Base-by-base conservation (phyloP, 2,797 vertebrate genomes). In the Arremon aurantiirostris region DNA sequence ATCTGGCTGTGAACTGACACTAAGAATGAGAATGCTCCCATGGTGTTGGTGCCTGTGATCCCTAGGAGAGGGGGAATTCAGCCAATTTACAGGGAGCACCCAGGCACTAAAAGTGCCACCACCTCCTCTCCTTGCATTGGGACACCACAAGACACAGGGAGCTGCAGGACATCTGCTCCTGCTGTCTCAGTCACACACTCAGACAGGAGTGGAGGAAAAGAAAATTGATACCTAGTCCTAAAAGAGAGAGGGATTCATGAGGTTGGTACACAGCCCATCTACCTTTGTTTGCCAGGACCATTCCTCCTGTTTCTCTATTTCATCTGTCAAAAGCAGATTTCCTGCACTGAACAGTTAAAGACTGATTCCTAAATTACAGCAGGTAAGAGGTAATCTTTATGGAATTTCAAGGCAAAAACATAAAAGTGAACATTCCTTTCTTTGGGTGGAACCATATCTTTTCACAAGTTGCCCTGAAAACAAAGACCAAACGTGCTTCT, bases 311-410 rank as follows among this genome's bases (percentile, higher is more conserved):
- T 57, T 84, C 60, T 72, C 55, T 24, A 9, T 41, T 83, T 94
- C 73, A 90, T 52, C 85, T 86, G 24, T 47, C 9, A 11, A 47
- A 90, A 95, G 60, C 71, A 81, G 55, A 89, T 70, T 70, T 95
- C 61, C 73, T 28, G n/a, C 50, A 75, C 3, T 86, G 46, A 92
- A 78, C 39, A 79, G 79, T 44, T 82, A 61, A 82, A 80, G 52
- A 86, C 2, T 82, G 65, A 72, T 72, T 86, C 57, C 16, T 66
- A 89, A 92, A 86, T 20, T 42, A 68, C 12, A 16, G 13, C 35
- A 90, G 72, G 35, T 82, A 71, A 65, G 55, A 39, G 23, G 41
- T n/a, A 89, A 86, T 68, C 37, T 75, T 57, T 8, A 75, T 32
- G 63, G 69, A 80, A 76, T 85, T 61, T 92, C 44, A 76, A 69